Base-by-base conservation (phyloP, 2,888 invertebrate species). In the Camponotus fellah region DNA sequence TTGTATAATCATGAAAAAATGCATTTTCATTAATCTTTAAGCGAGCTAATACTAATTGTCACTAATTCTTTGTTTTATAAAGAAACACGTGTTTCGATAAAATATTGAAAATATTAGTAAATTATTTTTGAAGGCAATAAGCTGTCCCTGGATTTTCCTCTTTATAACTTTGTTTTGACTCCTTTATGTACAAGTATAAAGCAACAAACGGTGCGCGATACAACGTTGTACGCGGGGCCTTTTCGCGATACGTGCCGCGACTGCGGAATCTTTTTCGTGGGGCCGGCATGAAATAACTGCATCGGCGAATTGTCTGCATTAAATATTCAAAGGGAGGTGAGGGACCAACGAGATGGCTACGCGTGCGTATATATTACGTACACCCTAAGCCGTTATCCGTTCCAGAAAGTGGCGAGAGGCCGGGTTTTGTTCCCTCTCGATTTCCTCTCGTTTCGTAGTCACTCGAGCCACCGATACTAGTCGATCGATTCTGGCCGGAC, bases 301-400 rank as follows among this genome's bases (percentile, higher is more conserved):
- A 93, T 90, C 90, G 89, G 92, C 91, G 93, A 94, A 94, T 94
- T 94, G 93, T 94, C 93, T 92, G 92, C 90, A 93, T 94, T 93
- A 94, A 94, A 93, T 93, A 94, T 94, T 94, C 94, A 94, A 89
- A 89, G 91, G 88, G 74, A 91, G 88, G 89, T 85, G 89, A 87
- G 87, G 90, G 88, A 85, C 87, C 75, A 87, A 89, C 89, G 89
- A 90, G 88, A 90, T 88, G 89, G 87, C 88, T 90, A 85, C 86
- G 87, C 86, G 87, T 88, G 85, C 83, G 85, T 76, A 87, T 91
- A 91, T 87, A 91, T 91, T 85, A 91, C 88, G 90, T 90, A 90
- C 85, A 88, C 90, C 89, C 90, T 83, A 89, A 90, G 90, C 92
- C 91, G 92, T 92, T 93, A 93, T 92, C 91, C 91, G 86, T 86